Conservation (phyloP, 2,888 invertebrate genomes). For the Saturnia japonica region DNA sequence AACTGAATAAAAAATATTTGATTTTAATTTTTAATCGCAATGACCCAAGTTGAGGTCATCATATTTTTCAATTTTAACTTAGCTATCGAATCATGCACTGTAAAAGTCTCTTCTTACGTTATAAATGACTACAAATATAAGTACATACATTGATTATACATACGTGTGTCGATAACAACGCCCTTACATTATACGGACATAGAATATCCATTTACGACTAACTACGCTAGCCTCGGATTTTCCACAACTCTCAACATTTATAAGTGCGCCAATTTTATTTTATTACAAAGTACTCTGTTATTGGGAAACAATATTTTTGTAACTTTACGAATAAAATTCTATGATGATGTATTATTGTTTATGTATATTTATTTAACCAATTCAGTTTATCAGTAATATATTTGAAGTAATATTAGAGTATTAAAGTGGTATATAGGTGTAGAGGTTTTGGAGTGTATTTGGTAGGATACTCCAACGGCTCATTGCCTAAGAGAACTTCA, state of each 20-base stretch:
- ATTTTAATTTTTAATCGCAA: too few species aligned
- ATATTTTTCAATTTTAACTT: too few species aligned
- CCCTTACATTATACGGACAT: slow-evolving; percentile 39
- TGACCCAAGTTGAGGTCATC: too few species aligned
- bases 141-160: background rate
- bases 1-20: too few species aligned
- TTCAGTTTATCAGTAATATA: background rate
- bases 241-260: slow-evolving; percentile 4
- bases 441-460: too few species aligned
- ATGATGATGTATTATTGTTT: background rate
- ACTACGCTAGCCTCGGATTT: slow-evolving; percentile 23
- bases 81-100: background rate
- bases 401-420: too few species aligned
- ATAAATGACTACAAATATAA: background rate
- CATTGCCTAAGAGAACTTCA: too few species aligned
- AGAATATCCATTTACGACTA: slow-evolving; percentile 39
- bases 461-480: too few species aligned
- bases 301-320: background rate
- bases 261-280: slow-evolving; percentile 3
- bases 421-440: too few species aligned
- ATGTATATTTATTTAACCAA: background rate
- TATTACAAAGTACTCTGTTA: slow-evolving; percentile 10
- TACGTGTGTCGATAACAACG: slow-evolving; percentile 27
- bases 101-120: background rate
- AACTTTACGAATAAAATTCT: background rate